Conservation (phyloP, 2,113 vertebrate species). For the Neopipo cinnamomea region DNA sequence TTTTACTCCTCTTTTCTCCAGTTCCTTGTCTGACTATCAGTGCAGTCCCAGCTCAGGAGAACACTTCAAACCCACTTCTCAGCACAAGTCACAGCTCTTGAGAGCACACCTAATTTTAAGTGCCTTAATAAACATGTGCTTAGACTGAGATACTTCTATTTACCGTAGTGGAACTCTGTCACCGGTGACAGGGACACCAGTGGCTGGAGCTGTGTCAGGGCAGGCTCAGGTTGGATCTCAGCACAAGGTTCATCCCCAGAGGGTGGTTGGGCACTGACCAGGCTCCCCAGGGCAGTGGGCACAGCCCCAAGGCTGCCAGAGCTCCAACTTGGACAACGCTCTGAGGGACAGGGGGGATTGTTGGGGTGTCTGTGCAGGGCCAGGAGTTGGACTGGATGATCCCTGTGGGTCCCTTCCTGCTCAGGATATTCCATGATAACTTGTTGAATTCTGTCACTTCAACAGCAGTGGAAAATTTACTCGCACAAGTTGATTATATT, state of each 20-base stretch:
- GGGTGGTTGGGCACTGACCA: background rate
- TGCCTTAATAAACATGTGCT: background rate
- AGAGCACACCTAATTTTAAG: background rate
- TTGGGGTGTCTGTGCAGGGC: accelerated
- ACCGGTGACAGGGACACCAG: no score
- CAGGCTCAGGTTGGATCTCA: background rate
- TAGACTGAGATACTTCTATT: background rate
- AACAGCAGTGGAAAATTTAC: background rate
- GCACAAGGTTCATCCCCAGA: background rate
- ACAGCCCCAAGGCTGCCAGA: background rate
- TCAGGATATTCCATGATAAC: background rate
- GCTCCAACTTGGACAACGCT: background rate
- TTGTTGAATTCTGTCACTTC: background rate
- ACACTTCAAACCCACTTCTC: background rate
- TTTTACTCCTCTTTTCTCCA: conserved; percentile 10
- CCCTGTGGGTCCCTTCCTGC: background rate
- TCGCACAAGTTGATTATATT: background rate
- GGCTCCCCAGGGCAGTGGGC: background rate
- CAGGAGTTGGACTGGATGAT: background rate
- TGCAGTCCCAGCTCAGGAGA: background rate
- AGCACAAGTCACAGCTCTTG: background rate
- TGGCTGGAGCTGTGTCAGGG: background rate
- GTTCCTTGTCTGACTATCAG: background rate
- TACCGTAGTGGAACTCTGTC: background rate
- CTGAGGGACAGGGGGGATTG: background rate